Conservation (phyloP, 2,797 vertebrate species). For the Acanthiza pusilla region DNA sequence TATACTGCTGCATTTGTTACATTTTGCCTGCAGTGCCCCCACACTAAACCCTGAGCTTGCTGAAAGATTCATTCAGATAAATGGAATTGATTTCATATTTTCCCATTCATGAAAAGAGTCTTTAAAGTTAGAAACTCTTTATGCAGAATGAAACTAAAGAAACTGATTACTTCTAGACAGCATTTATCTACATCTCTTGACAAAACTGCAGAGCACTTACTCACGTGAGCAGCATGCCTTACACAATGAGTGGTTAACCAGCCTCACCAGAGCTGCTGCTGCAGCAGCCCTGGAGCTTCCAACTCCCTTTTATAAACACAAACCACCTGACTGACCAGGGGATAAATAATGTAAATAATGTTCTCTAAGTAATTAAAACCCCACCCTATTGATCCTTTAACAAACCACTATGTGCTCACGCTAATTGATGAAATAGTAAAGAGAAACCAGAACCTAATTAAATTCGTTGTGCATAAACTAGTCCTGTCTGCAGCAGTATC, state of each 20-base stretch:
- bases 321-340: background rate
- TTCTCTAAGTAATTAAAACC: slow-evolving; percentile 31
- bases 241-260: background rate
- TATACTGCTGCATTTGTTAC: slow-evolving; percentile 1
- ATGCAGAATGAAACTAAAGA: slow-evolving; percentile 32
- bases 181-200: slow-evolving; percentile 20
- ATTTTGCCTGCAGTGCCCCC: slow-evolving; percentile 33
- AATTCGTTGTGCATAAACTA: background rate
- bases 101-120: slow-evolving; percentile 34
- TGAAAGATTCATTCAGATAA: slow-evolving; percentile 57
- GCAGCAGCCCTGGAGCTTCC: background rate
- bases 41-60: slow-evolving; percentile 24
- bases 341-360: slow-evolving; percentile 37
- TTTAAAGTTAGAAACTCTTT: slow-evolving; percentile 43
- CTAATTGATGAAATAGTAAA: slow-evolving; percentile 25
- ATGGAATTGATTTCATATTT: slow-evolving; percentile 66
- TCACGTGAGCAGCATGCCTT: background rate
- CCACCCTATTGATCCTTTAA: slow-evolving; percentile 43
- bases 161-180: slow-evolving; percentile 36
- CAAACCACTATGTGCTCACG: background rate
- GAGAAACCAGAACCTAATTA: slow-evolving; percentile 31
- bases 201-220: background rate
- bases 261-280: background rate
- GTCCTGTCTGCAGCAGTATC: background rate
- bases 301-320: background rate